Conservation (phyloP, 2,888 invertebrate genomes). For the Hetaerina titia region DNA sequence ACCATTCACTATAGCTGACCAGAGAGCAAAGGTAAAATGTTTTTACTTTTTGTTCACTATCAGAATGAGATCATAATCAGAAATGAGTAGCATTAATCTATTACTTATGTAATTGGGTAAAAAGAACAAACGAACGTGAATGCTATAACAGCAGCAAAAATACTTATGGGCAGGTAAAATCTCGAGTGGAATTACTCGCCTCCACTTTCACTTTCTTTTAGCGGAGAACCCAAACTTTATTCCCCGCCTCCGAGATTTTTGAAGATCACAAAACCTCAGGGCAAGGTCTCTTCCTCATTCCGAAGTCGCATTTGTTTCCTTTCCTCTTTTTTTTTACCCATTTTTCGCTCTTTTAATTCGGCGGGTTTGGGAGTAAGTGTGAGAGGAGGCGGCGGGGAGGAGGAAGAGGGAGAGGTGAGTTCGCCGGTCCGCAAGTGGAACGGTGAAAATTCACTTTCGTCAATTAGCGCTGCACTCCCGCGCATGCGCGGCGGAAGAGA, state of each 20-base stretch:
- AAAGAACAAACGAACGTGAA: no score
- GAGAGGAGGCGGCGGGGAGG: not conserved
- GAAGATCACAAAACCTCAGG: conserved; percentile 9
- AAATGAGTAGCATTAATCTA: no score
- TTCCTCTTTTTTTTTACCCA: not conserved
- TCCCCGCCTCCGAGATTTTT: not conserved
- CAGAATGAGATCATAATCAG: no score
- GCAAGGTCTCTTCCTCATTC: conserved; percentile 26
- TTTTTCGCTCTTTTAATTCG: not conserved
- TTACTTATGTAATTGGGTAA: no score
- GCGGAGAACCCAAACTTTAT: not conserved
- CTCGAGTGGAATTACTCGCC: no score
- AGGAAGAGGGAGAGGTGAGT: not conserved
- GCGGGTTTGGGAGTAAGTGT: not conserved
- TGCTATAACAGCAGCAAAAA: no score
- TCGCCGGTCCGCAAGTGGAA: not conserved
- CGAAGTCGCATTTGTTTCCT: not conserved
- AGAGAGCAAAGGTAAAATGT: no score
- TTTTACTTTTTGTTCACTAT: no score
- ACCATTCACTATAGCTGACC: no score
- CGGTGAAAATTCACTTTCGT: conserved; percentile 58
- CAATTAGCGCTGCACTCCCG: conserved; percentile 21
- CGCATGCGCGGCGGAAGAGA: conserved; percentile 56
- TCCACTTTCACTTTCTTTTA: not conserved
- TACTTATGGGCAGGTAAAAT: no score